Evolutionary conservation across 2,113 vertebrate genomes (phyloP).

Genomic region (Haplochromis vanheusdeni): DNA sequence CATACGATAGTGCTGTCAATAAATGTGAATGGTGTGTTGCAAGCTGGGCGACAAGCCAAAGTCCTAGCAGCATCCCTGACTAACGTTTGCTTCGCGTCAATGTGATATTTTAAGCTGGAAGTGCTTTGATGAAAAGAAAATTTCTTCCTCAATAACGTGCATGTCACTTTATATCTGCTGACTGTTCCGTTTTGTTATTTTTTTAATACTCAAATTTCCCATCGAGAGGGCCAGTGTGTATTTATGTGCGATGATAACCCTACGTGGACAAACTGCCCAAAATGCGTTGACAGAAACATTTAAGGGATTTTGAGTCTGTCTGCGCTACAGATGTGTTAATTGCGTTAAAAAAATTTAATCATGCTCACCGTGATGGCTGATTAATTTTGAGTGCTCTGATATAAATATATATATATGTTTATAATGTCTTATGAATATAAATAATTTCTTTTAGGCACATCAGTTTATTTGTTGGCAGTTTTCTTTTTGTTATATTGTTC

Average conservation of each 20-base stretch:
- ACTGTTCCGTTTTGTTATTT: background rate
- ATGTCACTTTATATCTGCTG: background rate
- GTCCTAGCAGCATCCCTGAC: background rate
- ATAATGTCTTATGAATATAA: background rate
- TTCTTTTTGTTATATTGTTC: background rate
- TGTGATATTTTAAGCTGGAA: background rate
- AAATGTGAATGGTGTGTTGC: background rate
- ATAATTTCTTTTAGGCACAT: background rate
- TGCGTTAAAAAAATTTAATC: background rate
- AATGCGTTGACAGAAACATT: background rate
- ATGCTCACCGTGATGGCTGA: background rate
- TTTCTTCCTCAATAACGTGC: background rate
- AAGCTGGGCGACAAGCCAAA: background rate
- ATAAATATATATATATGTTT: background rate
- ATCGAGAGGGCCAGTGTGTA: background rate
- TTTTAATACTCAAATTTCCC: background rate
- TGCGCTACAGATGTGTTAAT: background rate
- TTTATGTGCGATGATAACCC: background rate
- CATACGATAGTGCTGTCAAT: rapidly evolving
- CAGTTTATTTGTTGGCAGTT: background rate
- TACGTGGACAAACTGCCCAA: background rate
- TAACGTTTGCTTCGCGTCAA: background rate
- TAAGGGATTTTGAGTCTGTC: background rate
- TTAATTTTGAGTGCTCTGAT: background rate
- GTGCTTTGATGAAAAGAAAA: background rate